These are phyloP conservation scores for Agapetus fuscipes DNA, from an alignment of 2,888 invertebrate genomes.

Conservation along the genomic window DNA sequence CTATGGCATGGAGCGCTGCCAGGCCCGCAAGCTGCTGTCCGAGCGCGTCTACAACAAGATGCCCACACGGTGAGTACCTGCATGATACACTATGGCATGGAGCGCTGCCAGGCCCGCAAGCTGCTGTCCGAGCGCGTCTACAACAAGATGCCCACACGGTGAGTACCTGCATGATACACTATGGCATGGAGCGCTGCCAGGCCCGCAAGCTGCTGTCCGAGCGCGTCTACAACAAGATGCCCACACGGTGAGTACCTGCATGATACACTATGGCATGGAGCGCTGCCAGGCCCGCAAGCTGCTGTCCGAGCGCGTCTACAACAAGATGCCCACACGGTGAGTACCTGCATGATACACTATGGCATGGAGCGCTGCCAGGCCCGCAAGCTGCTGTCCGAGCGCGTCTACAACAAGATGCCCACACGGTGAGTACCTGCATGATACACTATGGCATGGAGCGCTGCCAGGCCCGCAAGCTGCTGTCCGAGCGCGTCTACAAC, in stretches of 20 bases:
- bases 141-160: slow-evolving; percentile 70
- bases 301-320: slow-evolving; percentile 61
- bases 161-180: slow-evolving; percentile 37
- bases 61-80: slow-evolving; percentile 55
- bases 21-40: slow-evolving; percentile 58
- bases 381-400: slow-evolving; percentile 62
- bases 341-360: too few species aligned
- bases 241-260: slow-evolving; percentile 51
- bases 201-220: slow-evolving; percentile 62
- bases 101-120: slow-evolving; percentile 61
- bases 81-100: too few species aligned
- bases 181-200: slow-evolving; percentile 67
- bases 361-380: slow-evolving; percentile 64
- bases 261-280: too few species aligned
- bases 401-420: slow-evolving; percentile 67
- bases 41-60: slow-evolving; percentile 65
- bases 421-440: slow-evolving; percentile 49
- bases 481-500: slow-evolving; percentile 63
- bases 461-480: slow-evolving; percentile 59
- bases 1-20: slow-evolving; percentile 73
- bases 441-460: too few species aligned
- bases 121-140: slow-evolving; percentile 65
- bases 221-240: slow-evolving; percentile 65
- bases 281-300: slow-evolving; percentile 63
- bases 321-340: slow-evolving; percentile 68